Evolutionary conservation across 2,888 invertebrate genomes (phyloP), one percentile per base, ranked within the genome.

Genomic region (Callinectes sapidus): DNA sequence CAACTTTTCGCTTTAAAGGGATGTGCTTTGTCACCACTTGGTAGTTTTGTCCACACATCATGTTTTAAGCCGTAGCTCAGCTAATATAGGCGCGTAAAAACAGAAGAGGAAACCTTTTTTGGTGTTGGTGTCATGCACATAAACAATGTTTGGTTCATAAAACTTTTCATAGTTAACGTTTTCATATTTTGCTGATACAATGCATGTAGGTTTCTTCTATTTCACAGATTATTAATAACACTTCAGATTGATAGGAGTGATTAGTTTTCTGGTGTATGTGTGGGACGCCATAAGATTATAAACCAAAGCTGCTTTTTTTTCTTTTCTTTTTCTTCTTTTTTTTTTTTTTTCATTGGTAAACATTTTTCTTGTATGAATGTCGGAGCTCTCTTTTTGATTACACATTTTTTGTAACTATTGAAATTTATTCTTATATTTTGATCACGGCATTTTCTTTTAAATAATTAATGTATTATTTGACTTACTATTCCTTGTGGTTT

Each of bases 1-100:
- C 16, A 71, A 87, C 66, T 39, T 87, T 61, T 91, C 66, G 14
- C 48, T 1, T 32, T 54, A 71, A 54, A 54, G 85, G 28, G 90
- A 85, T 55, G 39, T 23, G 32, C 10, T 54, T 54, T 54, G 54
- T 87, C 48, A 54, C 28, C 87, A 87, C 42, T 81, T 81, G 81
- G 35, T 81, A 81, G 81, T 81, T 81, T 81, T 35, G 81, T 35
- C 32, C 0, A 16, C 32, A 0, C 6, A 10, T 81, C 81, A 81
- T 16, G 81, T 81, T 81, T 81, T 81, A 35, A 81, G 81, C 13
- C 81, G n/a, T 28, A 23, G 35, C 81, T 81, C 35, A 81, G 0
- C 14, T 16, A 35, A 16, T 81, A 35, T 13, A 81, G 81, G 16
- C 35, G 81, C 18, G 81, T 35, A 32, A 35, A 32, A 35, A 35